Conservation (phyloP, 1,140 invertebrate species). For the Zaprionus kolodkinae region DNA sequence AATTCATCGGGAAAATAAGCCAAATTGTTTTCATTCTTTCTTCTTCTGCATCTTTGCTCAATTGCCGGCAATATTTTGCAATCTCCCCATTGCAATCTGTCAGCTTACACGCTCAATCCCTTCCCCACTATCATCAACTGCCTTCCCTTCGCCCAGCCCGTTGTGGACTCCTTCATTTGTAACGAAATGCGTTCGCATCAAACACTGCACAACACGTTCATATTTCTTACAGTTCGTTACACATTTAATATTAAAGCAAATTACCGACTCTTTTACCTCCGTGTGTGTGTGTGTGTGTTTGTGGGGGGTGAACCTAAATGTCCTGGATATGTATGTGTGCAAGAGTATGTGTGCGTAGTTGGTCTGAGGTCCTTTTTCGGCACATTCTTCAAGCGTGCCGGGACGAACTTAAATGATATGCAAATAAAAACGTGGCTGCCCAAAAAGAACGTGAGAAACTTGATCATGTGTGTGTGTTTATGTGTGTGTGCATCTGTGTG, state of each 20-base stretch:
- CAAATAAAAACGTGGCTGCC: conserved; percentile 72
- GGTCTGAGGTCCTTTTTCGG: conserved; percentile 54
- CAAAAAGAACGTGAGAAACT: conserved; percentile 34
- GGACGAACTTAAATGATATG: conserved; percentile 71
- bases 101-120: conserved; percentile 54
- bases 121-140: not conserved
- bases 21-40: conserved; percentile 2
- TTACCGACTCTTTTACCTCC: conserved; percentile 57
- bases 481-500: not conserved
- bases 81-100: conserved; percentile 42
- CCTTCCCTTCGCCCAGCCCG: not conserved
- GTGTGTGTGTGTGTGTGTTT: conserved; percentile 19
- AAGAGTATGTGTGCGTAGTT: conserved; percentile 50
- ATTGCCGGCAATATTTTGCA: conserved; percentile 42
- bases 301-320: conserved; percentile 1
- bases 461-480: conserved; percentile 12
- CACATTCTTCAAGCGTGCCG: conserved; percentile 61
- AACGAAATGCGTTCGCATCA: conserved; percentile 72
- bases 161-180: conserved; percentile 3
- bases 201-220: conserved; percentile 77
- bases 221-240: conserved; percentile 80
- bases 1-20: conserved; percentile 7
- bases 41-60: conserved; percentile 7
- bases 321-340: conserved; percentile 16
- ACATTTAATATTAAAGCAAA: conserved; percentile 83